Base-by-base conservation (phyloP, 2,797 vertebrate species). In the Mastacembelus armatus region DNA sequence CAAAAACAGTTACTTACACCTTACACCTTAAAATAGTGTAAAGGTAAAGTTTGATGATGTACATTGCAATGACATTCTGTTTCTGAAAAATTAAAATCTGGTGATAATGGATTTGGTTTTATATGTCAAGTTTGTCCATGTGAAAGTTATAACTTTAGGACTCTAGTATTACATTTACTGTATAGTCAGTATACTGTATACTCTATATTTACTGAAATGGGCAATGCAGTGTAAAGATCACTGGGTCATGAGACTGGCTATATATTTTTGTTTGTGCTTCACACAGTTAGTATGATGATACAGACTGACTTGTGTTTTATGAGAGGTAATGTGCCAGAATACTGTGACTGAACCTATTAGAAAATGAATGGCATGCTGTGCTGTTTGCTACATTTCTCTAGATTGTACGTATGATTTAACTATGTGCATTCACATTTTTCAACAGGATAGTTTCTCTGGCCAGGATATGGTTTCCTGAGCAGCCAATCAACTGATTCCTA, bases 381-480 rank as follows among this genome's bases (percentile, higher is more conserved):
- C 10, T 19, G 30, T 22, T 3, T 7, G 2, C 19, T 36, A 35
- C 12, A 48, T 29, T 29, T 29, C 16, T 15, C 5, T 27, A 3
- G 24, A 11, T 57, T 51, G 19, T 8, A 56, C 9, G 11, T 2
- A 16, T 19, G 0, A 30, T 74, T 56, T 35, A 33, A 54, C 18
- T 55, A 3, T 10, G 5, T 65, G 21, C 12, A 21, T 40, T 50
- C 63, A 66, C 22, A 3, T 80, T 29, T 77, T 39, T 70, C 54
- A 35, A 60, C 61, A 92, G 91, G 58, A 57, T 47, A 60, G 38
- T 21, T 56, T 76, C 42, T 33, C 40, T 59, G 33, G 47, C 50
- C 50, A 71, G 26, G 71, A 47, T 62, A 88, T 81, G 83, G 83
- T 84, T 58, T 80, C 86, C 59, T 86, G 74, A 85, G 54, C 21